Evolutionary conservation across 2,797 vertebrate genomes (phyloP).

Genomic region (Amblyraja radiata): DNA sequence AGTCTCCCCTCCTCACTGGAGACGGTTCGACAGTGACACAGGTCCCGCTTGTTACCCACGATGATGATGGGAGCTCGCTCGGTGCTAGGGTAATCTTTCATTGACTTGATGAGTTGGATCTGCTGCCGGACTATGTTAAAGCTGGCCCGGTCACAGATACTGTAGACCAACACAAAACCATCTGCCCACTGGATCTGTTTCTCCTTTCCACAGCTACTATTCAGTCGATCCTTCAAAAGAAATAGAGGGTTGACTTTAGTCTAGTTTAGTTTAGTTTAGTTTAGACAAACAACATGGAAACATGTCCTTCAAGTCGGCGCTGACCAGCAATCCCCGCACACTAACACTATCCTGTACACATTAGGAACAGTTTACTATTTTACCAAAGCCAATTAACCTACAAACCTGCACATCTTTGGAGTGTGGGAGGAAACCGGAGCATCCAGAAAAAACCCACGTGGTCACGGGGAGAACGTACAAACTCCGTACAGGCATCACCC

Average conservation of each 20-base stretch:
- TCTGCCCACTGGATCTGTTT: slow-evolving; percentile 69
- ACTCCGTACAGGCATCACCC: too few relatives aligned
- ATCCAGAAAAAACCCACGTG: too few relatives aligned
- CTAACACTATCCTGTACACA: too few relatives aligned
- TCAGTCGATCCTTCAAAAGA: slow-evolving; percentile 46
- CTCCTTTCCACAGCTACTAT: slow-evolving; percentile 50
- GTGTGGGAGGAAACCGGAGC: too few relatives aligned
- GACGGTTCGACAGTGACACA: slow-evolving; percentile 59
- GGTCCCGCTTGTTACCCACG: slow-evolving; percentile 67
- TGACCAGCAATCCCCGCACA: too few relatives aligned
- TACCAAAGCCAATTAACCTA: too few relatives aligned
- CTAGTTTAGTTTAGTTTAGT: too few relatives aligned
- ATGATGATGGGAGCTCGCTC: slow-evolving; percentile 65
- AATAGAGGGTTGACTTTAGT: background rate
- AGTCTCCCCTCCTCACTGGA: slow-evolving; percentile 66
- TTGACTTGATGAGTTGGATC: slow-evolving; percentile 59
- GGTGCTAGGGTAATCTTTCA: slow-evolving; percentile 56
- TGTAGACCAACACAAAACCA: slow-evolving; percentile 66
- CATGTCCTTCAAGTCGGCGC: too few relatives aligned
- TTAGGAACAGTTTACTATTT: too few relatives aligned
- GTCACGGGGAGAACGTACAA: too few relatives aligned
- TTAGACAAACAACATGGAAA: too few relatives aligned
- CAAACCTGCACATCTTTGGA: too few relatives aligned
- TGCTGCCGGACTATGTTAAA: slow-evolving; percentile 60
- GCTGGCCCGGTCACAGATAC: slow-evolving; percentile 66